A percentile compares a stretch with the other conserved stretches of the same genome.
phyloP scores from a whole-genome alignment of 2,888 invertebrate species.

The Dinocampus coccinellae region DNA sequence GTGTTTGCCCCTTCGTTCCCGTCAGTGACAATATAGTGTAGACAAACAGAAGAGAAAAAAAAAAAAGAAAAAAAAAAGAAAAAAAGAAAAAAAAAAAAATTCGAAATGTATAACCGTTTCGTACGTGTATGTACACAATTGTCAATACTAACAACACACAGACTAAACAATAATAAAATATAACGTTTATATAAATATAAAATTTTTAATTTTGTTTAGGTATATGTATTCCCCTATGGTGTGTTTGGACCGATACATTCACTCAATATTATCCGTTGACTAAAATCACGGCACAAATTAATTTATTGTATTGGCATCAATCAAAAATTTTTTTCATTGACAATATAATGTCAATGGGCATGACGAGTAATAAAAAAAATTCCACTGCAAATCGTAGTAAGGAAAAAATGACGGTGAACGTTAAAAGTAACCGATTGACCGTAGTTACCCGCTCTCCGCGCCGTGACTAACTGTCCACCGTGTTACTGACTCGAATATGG shows the following conservation, averaged over 20 bases:
- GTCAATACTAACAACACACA: neutral
- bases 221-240: neutral
- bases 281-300: neutral
- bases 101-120: neutral
- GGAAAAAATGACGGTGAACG: slow-evolving; percentile 21
- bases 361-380: no score
- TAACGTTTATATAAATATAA: neutral
- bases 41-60: neutral
- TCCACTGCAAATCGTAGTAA: no score
- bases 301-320: neutral
- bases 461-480: slow-evolving; percentile 67
- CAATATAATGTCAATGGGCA: slow-evolving; percentile 10
- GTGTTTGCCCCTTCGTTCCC: neutral
- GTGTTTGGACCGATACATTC: neutral
- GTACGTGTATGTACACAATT: neutral
- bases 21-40: neutral
- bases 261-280: neutral
- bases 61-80: neutral
- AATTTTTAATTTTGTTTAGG: no score
- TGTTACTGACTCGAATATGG: slow-evolving; percentile 60
- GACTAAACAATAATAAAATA: neutral
- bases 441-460: slow-evolving; percentile 69
- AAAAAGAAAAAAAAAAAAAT: neutral
- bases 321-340: neutral
- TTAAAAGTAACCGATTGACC: slow-evolving; percentile 63